phyloP scores from a whole-genome alignment of 2,888 invertebrate genomes.

The Drosophila hawaiiensis region DNA sequence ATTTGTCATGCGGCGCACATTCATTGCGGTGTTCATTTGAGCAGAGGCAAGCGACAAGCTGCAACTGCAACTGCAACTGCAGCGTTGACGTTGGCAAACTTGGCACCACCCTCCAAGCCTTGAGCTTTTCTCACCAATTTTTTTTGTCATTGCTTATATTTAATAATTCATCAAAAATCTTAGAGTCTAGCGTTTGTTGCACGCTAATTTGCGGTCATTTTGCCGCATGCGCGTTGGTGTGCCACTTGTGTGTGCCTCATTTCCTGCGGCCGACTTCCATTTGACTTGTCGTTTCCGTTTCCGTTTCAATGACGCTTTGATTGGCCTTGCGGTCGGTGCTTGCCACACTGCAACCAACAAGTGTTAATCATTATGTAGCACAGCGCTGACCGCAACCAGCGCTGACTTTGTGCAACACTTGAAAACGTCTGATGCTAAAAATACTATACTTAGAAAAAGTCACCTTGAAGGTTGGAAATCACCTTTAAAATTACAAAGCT shows the following conservation, averaged over 20 bases:
- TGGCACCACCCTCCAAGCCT: slow-evolving; percentile 11
- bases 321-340: slow-evolving; percentile 71
- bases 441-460: neutral
- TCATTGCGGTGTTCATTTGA: slow-evolving; percentile 81
- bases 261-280: slow-evolving; percentile 73
- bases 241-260: slow-evolving; percentile 52
- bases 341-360: slow-evolving; percentile 4
- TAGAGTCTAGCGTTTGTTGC: slow-evolving; percentile 29
- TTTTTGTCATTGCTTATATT: slow-evolving; percentile 48
- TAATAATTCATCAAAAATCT: slow-evolving; percentile 69
- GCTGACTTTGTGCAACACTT: slow-evolving; percentile 15
- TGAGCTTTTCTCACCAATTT: slow-evolving; percentile 4
- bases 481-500: no score
- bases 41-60: slow-evolving; percentile 61
- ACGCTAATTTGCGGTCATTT: slow-evolving; percentile 68
- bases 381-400: slow-evolving; percentile 10
- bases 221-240: slow-evolving; percentile 10
- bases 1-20: slow-evolving; percentile 81
- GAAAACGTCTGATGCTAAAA: neutral
- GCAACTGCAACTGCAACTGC: slow-evolving; percentile 27
- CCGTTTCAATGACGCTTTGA: slow-evolving; percentile 79
- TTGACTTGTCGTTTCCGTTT: slow-evolving; percentile 81
- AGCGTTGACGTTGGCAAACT: slow-evolving; percentile 51
- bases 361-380: slow-evolving; percentile 69
- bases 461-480: no score